Evolutionary conservation across 2,797 vertebrate genomes (phyloP), one percentile per base, ranked within the genome.

Genomic region (Mormyrus proboscirostris): DNA sequence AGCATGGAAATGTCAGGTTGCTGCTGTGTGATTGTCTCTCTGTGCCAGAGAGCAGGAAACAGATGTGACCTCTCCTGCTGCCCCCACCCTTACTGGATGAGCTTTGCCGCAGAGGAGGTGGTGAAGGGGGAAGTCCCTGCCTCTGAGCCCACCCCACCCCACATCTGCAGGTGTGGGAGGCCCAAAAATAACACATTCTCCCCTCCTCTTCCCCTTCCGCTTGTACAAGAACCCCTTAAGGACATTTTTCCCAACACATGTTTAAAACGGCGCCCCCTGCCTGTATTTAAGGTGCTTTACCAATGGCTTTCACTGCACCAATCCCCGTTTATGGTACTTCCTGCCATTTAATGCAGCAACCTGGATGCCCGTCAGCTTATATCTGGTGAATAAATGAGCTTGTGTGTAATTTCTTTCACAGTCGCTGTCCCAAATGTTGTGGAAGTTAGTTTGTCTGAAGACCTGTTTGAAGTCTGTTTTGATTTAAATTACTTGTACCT

Each of bases 11-110:
- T 87, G 86, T 10, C 25, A 2, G 12, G 89, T 89, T 89, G 86
- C 38, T 50, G 82, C 1, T 50, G 82, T 84, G 47, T 25, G 47
- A n/a, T 22, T 1, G 82, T 10, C 82, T 50, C 79, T 82, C 76
- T 88, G 89, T 90, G 92, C 91, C 79, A 25, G 88, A 88, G 88
- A 88, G 89, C 86, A 91, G 90, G 90, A 92, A 92, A 89, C 87
- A 89, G 90, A 92, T 91, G 90, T 29, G 29, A 14, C 84, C 88
- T 89, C 91, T 38, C 5, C 29, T 38, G 41, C 50, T 33, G 84
- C 29, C 25, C 89, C 89, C 85, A 91, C 65, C 88, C 41, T 69
- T 69, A 73, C 53, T 79, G n/a, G 3, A 84, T 7, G 25, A 47
- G 12, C 22, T 49, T 49, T 85, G n/a, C 83, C 6, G 1, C 22